Base-by-base conservation (phyloP, 2,113 vertebrate species). In the Mystacornis crossleyi region DNA sequence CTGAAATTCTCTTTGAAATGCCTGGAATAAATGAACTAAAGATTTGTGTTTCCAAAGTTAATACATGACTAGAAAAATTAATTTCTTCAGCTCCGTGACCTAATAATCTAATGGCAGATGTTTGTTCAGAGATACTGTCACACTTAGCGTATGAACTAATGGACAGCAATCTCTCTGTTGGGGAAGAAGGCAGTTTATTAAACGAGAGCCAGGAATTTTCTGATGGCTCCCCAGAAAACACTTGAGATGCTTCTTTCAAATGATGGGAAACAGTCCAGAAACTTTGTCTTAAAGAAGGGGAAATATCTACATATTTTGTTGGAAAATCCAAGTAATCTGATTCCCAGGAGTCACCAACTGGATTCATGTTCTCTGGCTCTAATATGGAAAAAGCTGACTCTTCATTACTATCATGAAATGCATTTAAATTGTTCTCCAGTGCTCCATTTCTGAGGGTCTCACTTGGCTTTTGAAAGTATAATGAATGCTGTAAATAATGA, bases 101-200 rank as follows among this genome's bases (percentile, higher is more conserved):
- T 72, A 92, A 47, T 45, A 69, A 69, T 79, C 66, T 85, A 73
- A 51, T 25, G 36, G 28, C 20, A 74, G 77, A 54, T 26, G 33
- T 90, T 77, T 89, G 42, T 77, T 79, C 55, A 71, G 95, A 94
- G 36, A 60, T 57, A 57, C 31, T 80, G 48, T 67, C 57, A 61
- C 43, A 53, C 12, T 89, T 43, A 54, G 29, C 43, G 58, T 48
- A 40, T 33, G 60, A 94, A 86, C 40, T 91, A 65, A 90, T 19
- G 79, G 83, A 78, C 51, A 82, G 60, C 36, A 95, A 62, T 62
- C 40, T 75, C 54, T 96, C 93, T 75, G 82, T 92, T 90, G 82
- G 81, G 38, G 82, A 92, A 92, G 69, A 93, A 94, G 95, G n/a
- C 14, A 62, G 21, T 62, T 94, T 80, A 58, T 77, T 91, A 77